Evolutionary conservation across 2,888 invertebrate genomes (phyloP).

Genomic region (Dryadula phaetusa): DNA sequence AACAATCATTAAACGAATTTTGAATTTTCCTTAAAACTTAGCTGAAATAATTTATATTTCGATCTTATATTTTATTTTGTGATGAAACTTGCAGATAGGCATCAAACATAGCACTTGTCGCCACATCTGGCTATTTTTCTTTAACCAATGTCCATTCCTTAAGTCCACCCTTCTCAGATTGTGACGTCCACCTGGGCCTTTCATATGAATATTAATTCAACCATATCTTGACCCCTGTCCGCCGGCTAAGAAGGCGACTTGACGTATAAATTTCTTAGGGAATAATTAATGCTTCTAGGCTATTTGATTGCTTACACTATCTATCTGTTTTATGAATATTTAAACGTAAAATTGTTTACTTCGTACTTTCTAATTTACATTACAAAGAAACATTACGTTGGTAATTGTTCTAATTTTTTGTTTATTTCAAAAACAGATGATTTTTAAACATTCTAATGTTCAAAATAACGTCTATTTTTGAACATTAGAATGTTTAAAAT

Average conservation of each 20-base stretch:
- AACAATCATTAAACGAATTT: too few species aligned
- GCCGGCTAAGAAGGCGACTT: slow-evolving; percentile 65
- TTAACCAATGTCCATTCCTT: slow-evolving; percentile 70
- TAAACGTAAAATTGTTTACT: slow-evolving; percentile 36
- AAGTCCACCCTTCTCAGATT: slow-evolving; percentile 81
- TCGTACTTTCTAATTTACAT: slow-evolving; percentile 12
- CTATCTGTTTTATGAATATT: slow-evolving; percentile 44
- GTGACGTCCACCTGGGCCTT: slow-evolving; percentile 82
- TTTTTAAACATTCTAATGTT: too few species aligned
- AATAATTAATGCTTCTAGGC: slow-evolving; percentile 67
- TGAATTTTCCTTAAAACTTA: too few species aligned
- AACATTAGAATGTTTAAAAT: too few species aligned
- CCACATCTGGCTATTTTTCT: slow-evolving; percentile 26
- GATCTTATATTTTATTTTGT: not conserved
- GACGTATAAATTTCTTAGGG: slow-evolving; percentile 79
- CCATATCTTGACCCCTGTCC: slow-evolving; percentile 83
- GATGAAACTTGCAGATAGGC: slow-evolving; percentile 50
- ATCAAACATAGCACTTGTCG: slow-evolving; percentile 40
- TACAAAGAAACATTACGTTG: slow-evolving; percentile 7
- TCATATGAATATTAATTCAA: slow-evolving; percentile 84
- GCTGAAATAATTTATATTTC: too few species aligned
- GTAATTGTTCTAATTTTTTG: slow-evolving; percentile 1
- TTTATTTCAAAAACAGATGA: not conserved
- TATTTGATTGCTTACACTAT: slow-evolving; percentile 46
- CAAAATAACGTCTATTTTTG: too few species aligned